These are phyloP conservation scores for Clytia hemisphaerica DNA, from an alignment of 30 jellyfish, hydroid and myxozoan genomes.

Conservation along the genomic window DNA sequence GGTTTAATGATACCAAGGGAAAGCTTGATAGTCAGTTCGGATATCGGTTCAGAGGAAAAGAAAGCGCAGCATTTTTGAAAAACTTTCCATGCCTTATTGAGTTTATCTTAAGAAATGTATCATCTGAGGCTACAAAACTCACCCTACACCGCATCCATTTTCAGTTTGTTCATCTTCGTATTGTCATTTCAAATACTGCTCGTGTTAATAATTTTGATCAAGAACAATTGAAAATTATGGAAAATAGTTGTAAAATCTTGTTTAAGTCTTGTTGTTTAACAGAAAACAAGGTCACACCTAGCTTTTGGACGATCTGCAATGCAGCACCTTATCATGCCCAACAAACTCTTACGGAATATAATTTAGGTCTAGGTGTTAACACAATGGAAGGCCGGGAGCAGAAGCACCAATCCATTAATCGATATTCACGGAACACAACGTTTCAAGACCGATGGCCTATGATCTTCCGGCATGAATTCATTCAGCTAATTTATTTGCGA, in stretches of 20 bases:
- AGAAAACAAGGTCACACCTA: background rate
- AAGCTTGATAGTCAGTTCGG: background rate
- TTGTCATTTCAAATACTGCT: no score
- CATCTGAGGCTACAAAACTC: no score
- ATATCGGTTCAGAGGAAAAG: conserved; percentile 11
- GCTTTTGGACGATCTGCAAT: background rate
- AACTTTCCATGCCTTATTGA: no score
- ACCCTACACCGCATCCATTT: no score
- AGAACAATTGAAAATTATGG: no score
- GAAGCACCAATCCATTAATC: background rate
- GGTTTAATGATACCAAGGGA: conserved; percentile 16
- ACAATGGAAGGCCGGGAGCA: background rate
- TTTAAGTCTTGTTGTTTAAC: background rate
- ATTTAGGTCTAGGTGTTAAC: background rate
- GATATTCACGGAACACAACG: background rate
- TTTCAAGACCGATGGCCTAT: background rate
- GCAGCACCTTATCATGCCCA: background rate
- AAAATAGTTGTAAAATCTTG: no score
- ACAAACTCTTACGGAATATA: background rate
- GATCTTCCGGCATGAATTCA: no score
- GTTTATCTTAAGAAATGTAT: no score
- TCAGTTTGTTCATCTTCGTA: no score
- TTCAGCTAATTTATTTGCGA: no score
- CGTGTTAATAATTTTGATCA: no score
- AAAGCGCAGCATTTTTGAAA: background rate